Conservation (phyloP, 2,113 vertebrate species). For the Tylochromis polylepis region DNA sequence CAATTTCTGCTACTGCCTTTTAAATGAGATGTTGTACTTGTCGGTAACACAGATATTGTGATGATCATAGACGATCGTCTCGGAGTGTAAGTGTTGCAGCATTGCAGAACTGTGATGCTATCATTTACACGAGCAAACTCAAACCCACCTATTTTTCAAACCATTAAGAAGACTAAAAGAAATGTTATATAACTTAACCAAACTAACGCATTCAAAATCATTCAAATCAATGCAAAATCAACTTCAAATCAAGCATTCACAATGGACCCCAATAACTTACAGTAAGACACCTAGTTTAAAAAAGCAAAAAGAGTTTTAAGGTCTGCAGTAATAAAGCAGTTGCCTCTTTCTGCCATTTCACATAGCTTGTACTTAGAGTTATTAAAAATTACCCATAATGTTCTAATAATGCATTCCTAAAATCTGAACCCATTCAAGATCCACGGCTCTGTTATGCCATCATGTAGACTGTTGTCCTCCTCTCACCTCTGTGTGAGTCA, state of each 20-base stretch:
- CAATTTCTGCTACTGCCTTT: not conserved
- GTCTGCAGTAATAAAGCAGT: not conserved
- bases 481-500: constrained; percentile 48
- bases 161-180: accelerated
- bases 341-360: not conserved
- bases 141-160: not conserved
- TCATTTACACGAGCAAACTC: accelerated
- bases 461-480: not conserved
- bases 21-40: not conserved
- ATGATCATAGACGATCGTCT: not conserved
- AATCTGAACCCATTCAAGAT: not conserved
- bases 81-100: not conserved
- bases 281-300: not conserved
- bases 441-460: not conserved
- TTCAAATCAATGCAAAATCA: not conserved
- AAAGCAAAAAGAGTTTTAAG: not conserved
- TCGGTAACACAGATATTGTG: not conserved
- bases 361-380: not conserved
- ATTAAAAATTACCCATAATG: not conserved
- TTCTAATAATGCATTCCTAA: not conserved
- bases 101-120: not conserved
- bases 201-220: no score
- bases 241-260: not conserved
- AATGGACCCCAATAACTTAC: not conserved
- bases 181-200: not conserved